phyloP scores from a whole-genome alignment of 2,797 vertebrate species.

The Sebastiscus tertius region DNA sequence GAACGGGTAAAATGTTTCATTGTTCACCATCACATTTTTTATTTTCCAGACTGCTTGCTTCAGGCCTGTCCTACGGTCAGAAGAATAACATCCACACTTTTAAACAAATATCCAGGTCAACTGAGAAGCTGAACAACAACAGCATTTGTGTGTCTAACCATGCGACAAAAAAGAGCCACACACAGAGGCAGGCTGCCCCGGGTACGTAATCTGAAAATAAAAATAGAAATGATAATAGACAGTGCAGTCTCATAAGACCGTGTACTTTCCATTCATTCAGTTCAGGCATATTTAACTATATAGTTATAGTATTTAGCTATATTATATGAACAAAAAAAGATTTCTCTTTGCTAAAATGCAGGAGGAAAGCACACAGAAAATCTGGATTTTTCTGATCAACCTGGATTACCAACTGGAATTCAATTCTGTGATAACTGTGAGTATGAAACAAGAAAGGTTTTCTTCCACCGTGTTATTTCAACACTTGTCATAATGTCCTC shows the following conservation, averaged over 20 bases:
- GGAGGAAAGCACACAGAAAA: constrained; percentile 64
- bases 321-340: not conserved
- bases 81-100: constrained; percentile 31
- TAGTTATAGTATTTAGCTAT: not conserved
- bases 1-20: constrained; percentile 49
- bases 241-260: not conserved
- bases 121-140: constrained; percentile 48
- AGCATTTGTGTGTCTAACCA: constrained; percentile 12
- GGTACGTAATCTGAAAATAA: constrained; percentile 33
- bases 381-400: constrained; percentile 33
- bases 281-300: not conserved
- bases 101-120: constrained; percentile 56
- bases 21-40: not conserved
- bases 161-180: not conserved
- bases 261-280: not conserved
- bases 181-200: constrained; percentile 1
- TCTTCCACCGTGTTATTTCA: not conserved
- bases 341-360: constrained; percentile 66
- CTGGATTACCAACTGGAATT: constrained; percentile 84
- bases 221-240: not conserved
- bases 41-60: not conserved
- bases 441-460: constrained; percentile 60
- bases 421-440: constrained; percentile 88
- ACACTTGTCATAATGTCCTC: constrained; percentile 2
- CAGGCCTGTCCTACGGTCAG: not conserved